A percentile compares a stretch with the other conserved stretches of the same genome.
Evolutionary conservation across 2,113 vertebrate genomes (phyloP).

Genomic region (Rafetus swinhoei): DNA sequence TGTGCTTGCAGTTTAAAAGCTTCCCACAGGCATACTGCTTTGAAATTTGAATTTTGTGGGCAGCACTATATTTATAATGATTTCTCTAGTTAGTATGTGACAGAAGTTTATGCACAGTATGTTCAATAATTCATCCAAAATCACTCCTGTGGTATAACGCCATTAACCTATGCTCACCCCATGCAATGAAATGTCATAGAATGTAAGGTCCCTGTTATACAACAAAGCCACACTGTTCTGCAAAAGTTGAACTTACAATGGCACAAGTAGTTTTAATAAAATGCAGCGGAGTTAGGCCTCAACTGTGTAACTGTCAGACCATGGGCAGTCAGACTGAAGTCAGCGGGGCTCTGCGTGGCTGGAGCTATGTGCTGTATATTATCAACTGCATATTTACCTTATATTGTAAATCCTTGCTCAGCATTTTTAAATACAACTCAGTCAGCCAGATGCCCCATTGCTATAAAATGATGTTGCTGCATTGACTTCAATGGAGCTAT

Average conservation of each 20-base stretch:
- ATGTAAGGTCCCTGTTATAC: not conserved
- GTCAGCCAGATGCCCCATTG: not conserved
- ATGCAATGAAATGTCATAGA: not conserved
- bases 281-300: not conserved
- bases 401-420: not conserved
- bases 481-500: fast-evolving
- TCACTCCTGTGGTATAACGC: not conserved
- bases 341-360: not conserved
- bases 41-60: not conserved
- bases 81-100: not conserved
- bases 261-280: not conserved
- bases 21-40: not conserved
- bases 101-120: constrained; percentile 1
- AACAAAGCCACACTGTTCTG: not conserved
- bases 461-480: not conserved
- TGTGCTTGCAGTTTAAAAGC: not conserved
- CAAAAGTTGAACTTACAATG: not conserved
- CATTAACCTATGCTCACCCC: not conserved
- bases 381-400: fast-evolving
- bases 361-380: not conserved
- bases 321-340: not conserved
- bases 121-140: not conserved
- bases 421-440: not conserved
- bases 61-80: not conserved
- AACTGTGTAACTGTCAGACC: not conserved